Evolutionary conservation across 2,797 vertebrate genomes (phyloP).

Genomic region (Ficedula albicollis): DNA sequence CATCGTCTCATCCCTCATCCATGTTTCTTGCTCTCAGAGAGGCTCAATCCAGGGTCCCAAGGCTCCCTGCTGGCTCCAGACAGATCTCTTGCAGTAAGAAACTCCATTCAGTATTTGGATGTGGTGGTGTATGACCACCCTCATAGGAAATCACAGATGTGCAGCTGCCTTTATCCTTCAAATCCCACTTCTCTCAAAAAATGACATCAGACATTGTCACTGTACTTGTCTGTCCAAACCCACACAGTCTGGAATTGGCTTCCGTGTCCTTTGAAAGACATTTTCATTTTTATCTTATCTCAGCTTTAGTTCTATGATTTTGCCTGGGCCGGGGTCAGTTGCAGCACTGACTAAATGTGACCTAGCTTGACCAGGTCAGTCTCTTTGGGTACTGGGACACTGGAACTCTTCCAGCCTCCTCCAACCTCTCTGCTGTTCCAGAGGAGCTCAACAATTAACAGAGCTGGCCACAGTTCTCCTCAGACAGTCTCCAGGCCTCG

Average conservation of each 20-base stretch:
- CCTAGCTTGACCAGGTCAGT: background rate
- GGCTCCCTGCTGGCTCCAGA: background rate
- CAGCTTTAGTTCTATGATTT: background rate
- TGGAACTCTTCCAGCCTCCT: background rate
- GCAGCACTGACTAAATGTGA: background rate
- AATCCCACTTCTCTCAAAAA: background rate
- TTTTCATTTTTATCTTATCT: background rate
- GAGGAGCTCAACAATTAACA: background rate
- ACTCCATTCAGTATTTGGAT: background rate
- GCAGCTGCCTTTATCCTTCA: background rate
- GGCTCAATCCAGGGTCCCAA: background rate
- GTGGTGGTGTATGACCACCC: background rate
- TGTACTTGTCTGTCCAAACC: background rate
- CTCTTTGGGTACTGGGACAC: background rate
- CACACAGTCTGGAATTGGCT: background rate
- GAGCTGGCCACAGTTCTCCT: background rate
- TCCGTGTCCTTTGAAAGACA: background rate
- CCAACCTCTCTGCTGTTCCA: background rate
- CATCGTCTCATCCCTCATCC: background rate
- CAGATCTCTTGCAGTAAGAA: background rate
- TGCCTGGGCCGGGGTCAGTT: background rate
- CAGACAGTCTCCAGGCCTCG: background rate
- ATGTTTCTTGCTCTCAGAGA: background rate
- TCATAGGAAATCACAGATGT: background rate
- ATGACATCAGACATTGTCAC: background rate